Evolutionary conservation across 2,113 vertebrate species (phyloP), one percentile per base, ranked within the genome.

Genomic region (Hippotragus niger): DNA sequence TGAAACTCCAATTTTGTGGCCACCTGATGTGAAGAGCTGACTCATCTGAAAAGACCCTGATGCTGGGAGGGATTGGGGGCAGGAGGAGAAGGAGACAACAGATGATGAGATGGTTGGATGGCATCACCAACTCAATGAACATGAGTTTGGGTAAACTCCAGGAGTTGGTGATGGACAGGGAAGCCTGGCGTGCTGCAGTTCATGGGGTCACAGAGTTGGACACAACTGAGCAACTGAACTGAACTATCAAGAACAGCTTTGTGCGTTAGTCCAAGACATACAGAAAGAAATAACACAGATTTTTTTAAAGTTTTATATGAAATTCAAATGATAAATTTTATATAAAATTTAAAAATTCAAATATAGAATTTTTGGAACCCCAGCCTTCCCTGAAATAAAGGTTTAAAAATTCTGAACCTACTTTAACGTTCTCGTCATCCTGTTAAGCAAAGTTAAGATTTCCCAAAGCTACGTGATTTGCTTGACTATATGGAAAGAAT

Each of bases 301-400:
- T 82, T 81, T 33, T 21, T 3, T 8, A 52, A 82, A 29, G 12
- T 76, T 74, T 74, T 43, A 14, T 43, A 76, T 27, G 40, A 76
- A 57, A 74, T 74, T 25, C 19, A 74, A 25, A 40, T 40, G 67
- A 74, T 23, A 74, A 40, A 29, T 45, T 90, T 88, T 78, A 85
- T 88, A 81, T 91, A 40, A 96, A 93, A 89, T 52, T 94, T 10
- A 88, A 95, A 88, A 74, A 40, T 25, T 14, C 21, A 88, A 93
- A 81, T 17, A 80, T 27, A 90, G 25, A 88, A 91, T 90, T 94
- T 97, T 14, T 53, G 23, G 31, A 81, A 57, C 19, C 13, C 36
- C 50, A 88, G 40, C 12, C 47, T 91, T 93, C 85, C 57, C 82
- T 95, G 58, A 95, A 92, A 90, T 5, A 87, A 64, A 74, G 33